Percentiles rank a stretch among this genome's conserved stretches.
Conservation (phyloP, 2,888 invertebrate genomes). For the Aphidoletes aphidimyza region DNA sequence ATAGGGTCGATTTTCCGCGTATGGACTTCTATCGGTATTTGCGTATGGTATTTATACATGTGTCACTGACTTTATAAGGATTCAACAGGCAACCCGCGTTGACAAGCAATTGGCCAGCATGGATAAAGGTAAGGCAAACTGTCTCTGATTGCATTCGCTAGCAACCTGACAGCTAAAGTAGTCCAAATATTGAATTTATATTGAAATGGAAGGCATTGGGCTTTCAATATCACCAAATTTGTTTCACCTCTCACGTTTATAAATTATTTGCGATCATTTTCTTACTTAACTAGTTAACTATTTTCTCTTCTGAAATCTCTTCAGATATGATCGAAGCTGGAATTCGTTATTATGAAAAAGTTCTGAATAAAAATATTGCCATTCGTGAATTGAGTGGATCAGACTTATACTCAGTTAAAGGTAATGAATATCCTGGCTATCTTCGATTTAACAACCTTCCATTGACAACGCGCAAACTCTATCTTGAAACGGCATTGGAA, state of each 20-base stretch:
- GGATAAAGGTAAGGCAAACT: no score
- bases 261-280: no score
- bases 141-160: neutral
- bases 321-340: constrained; percentile 78
- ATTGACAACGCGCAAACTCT: constrained; percentile 73
- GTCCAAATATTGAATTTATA: constrained; percentile 73
- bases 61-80: neutral
- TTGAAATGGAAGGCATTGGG: constrained; percentile 67
- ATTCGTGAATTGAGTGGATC: constrained; percentile 75
- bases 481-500: constrained; percentile 71
- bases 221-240: no score
- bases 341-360: constrained; percentile 79
- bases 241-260: no score
- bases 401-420: constrained; percentile 72
- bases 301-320: no score
- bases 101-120: no score
- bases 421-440: constrained; percentile 74
- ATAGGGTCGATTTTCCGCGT: neutral
- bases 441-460: constrained; percentile 75
- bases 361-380: constrained; percentile 78
- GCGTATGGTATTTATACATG: neutral
- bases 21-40: neutral
- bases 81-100: neutral
- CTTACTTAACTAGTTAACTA: no score
- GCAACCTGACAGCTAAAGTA: neutral